Evolutionary conservation across 2,797 vertebrate genomes (phyloP), one percentile per base, ranked within the genome.

Genomic region (Sebastes matsubarae): DNA sequence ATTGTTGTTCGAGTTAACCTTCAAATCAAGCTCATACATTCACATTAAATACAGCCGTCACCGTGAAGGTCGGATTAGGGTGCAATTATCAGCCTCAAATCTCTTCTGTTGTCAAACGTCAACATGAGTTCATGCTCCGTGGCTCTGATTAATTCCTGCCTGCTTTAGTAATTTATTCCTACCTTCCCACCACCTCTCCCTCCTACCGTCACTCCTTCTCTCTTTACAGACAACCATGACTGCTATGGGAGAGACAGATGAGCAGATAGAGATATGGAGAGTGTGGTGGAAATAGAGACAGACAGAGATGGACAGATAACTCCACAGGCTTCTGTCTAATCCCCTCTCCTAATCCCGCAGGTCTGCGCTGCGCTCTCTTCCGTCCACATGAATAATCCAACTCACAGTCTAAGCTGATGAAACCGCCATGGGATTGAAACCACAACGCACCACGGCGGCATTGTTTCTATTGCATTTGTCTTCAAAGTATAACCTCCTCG

Each of bases 281-380:
- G 65, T 42, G 63, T 20, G 38, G 63, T 54, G 74, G 68, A 87
- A 87, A 89, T 25, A 82, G 79, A 89, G 64, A 79, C 80, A 87
- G 86, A 81, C 81, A 86, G 79, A 90, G 82, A 87, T 87, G 88
- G 79, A 75, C 25, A 69, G 88, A 92, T 93, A 91, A 88, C 83
- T 72, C 80, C 68, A 66, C 69, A 59, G 78, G 79, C 74, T 84
- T 82, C 83, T 82, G 79, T 88, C 86, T 94, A 94, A 94, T 93
- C 92, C 88, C 64, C 59, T 76, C 24, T 74, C 68, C 86, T 93
- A 93, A 94, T 94, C 92, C 92, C 1, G 4, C 76, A 77, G 87
- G 81, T 85, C 88, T 87, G 69, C 82, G 79, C 83, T 55, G 30
- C 9, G 13, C 77, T 88, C 78, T 79, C 80, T 66, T 83, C 87